Conservation (phyloP, 2,888 invertebrate species). For the Iselma pallidipennis region DNA sequence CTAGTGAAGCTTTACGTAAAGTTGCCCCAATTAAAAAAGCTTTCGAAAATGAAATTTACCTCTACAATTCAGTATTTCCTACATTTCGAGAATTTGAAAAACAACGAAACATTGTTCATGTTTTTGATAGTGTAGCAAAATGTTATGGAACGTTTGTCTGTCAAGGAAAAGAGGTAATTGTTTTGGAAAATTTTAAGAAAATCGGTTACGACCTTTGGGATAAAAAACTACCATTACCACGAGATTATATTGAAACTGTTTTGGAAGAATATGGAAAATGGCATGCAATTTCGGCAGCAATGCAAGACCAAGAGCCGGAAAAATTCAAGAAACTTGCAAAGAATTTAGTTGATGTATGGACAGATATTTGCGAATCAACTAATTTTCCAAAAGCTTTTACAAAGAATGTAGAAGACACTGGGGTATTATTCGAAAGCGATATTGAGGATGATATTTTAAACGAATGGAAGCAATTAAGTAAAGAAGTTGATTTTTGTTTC, state of each 20-base stretch:
- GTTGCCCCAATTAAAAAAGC: not conserved
- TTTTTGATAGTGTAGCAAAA: conserved; percentile 10
- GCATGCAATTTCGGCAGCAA: not conserved
- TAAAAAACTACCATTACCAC: conserved; percentile 33
- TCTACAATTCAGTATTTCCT: conserved; percentile 5
- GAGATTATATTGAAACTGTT: conserved; percentile 36
- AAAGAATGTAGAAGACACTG: too few relatives aligned
- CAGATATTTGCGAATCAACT: too few relatives aligned
- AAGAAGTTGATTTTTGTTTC: not conserved
- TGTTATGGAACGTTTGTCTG: conserved; percentile 6
- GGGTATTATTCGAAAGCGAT: not conserved
- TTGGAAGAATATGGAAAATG: conserved; percentile 32
- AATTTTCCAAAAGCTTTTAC: too few relatives aligned
- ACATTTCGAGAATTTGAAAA: conserved; percentile 8
- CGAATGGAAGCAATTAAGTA: not conserved
- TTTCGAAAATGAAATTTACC: conserved; percentile 12
- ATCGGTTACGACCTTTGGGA: conserved; percentile 32
- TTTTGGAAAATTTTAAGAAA: conserved; percentile 34
- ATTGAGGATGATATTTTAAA: not conserved
- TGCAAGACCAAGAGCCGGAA: not conserved
- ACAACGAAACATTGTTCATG: not conserved
- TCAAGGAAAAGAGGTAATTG: not conserved
- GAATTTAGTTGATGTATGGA: too few relatives aligned
- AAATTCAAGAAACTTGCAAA: too few relatives aligned
- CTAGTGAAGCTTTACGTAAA: conserved; percentile 4